Evolutionary conservation across 2,113 vertebrate genomes (phyloP).

Genomic region (Mirza zaza): DNA sequence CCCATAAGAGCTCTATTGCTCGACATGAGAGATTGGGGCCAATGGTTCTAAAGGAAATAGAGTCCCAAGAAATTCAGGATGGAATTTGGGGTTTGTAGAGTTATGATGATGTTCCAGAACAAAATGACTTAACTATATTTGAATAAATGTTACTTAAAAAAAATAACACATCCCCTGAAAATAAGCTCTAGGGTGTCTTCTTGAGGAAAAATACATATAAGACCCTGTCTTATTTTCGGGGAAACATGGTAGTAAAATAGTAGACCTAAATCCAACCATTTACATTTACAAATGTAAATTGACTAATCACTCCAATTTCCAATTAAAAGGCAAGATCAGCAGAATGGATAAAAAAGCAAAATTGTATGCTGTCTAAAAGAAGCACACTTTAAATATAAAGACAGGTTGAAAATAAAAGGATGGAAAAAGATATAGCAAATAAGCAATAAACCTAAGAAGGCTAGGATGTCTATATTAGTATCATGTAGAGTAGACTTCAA

Average conservation of each 20-base stretch:
- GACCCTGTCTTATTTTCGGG: too few species aligned
- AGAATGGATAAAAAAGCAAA: not conserved
- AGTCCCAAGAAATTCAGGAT: too few species aligned
- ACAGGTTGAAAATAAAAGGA: not conserved
- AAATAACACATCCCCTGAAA: too few species aligned
- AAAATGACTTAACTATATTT: too few species aligned
- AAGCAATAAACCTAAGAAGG: not conserved
- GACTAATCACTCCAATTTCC: not conserved
- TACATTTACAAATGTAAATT: slow-evolving; percentile 19
- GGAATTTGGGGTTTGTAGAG: too few species aligned
- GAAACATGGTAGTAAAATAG: not conserved
- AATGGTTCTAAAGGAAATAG: too few species aligned
- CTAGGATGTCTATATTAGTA: not conserved
- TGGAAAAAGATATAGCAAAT: not conserved
- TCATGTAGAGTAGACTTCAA: not conserved
- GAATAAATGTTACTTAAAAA: too few species aligned
- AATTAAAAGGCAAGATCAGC: slow-evolving; percentile 14
- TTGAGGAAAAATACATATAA: too few species aligned
- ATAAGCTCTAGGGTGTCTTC: too few species aligned
- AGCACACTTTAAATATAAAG: slow-evolving; percentile 30
- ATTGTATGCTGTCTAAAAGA: not conserved
- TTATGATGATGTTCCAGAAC: too few species aligned
- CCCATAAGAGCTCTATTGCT: too few species aligned
- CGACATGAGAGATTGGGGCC: too few species aligned
- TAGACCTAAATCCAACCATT: not conserved